Evolutionary conservation across 2,888 invertebrate genomes (phyloP).

Genomic region (Pterostichus niger): DNA sequence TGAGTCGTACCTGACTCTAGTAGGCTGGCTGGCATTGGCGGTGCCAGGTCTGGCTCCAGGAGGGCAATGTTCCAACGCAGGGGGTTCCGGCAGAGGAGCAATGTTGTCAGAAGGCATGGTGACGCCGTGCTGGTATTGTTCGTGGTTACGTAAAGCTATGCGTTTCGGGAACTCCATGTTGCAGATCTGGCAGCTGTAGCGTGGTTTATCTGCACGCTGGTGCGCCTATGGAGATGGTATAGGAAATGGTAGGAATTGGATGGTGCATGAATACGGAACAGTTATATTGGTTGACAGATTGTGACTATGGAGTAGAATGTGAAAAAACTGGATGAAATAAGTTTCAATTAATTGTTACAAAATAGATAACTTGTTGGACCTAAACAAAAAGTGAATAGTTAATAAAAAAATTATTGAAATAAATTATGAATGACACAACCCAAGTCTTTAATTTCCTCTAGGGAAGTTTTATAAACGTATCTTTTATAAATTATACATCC

Average conservation of each 20-base stretch:
- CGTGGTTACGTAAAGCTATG: conserved; percentile 79
- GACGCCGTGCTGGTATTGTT: conserved; percentile 79
- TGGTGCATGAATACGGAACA: too few relatives aligned
- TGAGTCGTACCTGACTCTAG: conserved; percentile 25
- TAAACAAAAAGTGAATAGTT: too few relatives aligned
- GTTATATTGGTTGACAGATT: neutral
- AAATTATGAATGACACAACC: too few relatives aligned
- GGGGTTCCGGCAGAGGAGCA: conserved; percentile 44
- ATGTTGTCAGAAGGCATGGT: conserved; percentile 46
- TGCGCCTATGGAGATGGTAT: conserved; percentile 75
- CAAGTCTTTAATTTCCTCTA: too few relatives aligned
- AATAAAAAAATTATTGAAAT: too few relatives aligned
- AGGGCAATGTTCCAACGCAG: conserved; percentile 53
- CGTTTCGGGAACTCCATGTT: conserved; percentile 79
- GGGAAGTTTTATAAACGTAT: too few relatives aligned
- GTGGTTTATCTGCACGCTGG: conserved; percentile 79
- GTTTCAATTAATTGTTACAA: too few relatives aligned
- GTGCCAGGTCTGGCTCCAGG: neutral
- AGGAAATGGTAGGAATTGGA: neutral
- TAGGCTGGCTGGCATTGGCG: neutral
- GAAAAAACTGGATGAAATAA: too few relatives aligned
- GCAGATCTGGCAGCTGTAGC: conserved; percentile 79
- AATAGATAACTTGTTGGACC: too few relatives aligned
- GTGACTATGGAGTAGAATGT: neutral
- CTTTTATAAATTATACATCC: too few relatives aligned